Evolutionary conservation across 2,888 invertebrate species (phyloP).

Genomic region (Lysandra coridon): DNA sequence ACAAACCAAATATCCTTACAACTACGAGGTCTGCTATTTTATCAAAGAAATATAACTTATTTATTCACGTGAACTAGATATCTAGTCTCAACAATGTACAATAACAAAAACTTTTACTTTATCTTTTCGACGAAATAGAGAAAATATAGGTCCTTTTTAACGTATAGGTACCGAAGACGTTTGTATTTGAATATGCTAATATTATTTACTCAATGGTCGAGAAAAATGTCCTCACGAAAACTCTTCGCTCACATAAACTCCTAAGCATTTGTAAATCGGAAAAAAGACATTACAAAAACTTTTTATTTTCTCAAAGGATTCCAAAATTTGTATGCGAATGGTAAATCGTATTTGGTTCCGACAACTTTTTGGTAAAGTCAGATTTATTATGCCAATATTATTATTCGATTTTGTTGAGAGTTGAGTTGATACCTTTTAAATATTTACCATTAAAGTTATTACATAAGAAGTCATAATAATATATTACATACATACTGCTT

Average conservation of each 20-base stretch:
- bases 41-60: not conserved
- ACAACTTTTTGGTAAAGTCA: not conserved
- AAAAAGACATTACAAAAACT: slow-evolving; percentile 21
- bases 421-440: not conserved
- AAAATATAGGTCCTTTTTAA: slow-evolving; percentile 11
- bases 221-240: not conserved
- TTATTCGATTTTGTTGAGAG: not conserved
- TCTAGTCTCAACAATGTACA: slow-evolving; percentile 3
- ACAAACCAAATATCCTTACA: not conserved
- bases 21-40: not conserved
- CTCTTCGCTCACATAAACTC: slow-evolving; percentile 8
- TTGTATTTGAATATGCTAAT: slow-evolving; percentile 24
- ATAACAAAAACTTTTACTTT: slow-evolving; percentile 14
- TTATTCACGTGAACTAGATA: not conserved
- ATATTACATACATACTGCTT: no score
- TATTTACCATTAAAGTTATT: not conserved
- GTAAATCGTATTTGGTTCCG: slow-evolving; percentile 7
- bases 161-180: slow-evolving; percentile 7
- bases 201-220: slow-evolving; percentile 13
- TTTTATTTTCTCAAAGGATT: slow-evolving; percentile 14
- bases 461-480: no score
- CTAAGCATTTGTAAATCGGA: slow-evolving; percentile 15
- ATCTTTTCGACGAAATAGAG: not conserved
- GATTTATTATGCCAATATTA: not conserved
- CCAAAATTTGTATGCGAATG: slow-evolving; percentile 3